These are phyloP conservation scores for Cyprinodon brontotheroides DNA, from an alignment of 2,113 vertebrate species.

Conservation along the genomic window DNA sequence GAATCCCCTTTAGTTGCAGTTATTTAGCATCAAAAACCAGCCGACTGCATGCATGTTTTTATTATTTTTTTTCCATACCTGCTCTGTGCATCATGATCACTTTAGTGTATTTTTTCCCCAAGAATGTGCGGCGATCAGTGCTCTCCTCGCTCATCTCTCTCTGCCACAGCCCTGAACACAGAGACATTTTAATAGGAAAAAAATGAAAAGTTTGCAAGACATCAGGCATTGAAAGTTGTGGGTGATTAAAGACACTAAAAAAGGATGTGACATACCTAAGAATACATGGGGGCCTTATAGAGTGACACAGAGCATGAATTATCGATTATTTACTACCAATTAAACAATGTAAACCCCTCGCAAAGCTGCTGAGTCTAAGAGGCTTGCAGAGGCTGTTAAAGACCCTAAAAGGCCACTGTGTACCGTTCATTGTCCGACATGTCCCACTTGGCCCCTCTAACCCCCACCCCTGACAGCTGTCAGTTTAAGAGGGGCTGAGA, in stretches of 20 bases:
- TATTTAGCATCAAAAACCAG: conserved; percentile 27
- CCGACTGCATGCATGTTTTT: neutral
- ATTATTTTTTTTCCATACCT: conserved; percentile 48
- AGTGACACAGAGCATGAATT: conserved; percentile 24
- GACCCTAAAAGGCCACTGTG: conserved; percentile 33
- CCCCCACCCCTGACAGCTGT: conserved; percentile 52
- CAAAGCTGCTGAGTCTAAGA: conserved; percentile 11
- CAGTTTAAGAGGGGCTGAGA: conserved; percentile 47
- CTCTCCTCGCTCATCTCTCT: conserved; percentile 57
- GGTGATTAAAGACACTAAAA: neutral
- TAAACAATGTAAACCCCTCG: conserved; percentile 17
- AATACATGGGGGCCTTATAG: conserved; percentile 14
- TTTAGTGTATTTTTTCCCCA: conserved; percentile 75
- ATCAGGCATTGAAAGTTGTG: conserved; percentile 11
- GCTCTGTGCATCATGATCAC: conserved; percentile 74
- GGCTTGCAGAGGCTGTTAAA: conserved; percentile 20
- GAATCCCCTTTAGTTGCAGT: conserved; percentile 30
- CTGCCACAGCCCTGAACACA: conserved; percentile 70
- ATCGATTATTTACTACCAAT: conserved; percentile 8
- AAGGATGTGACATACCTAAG: neutral
- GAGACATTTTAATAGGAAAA: conserved; percentile 22
- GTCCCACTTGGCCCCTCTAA: conserved; percentile 42
- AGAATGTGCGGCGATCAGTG: conserved; percentile 60
- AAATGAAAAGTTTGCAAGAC: neutral
- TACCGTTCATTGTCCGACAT: conserved; percentile 30